Percentiles rank a stretch among this genome's conserved stretches.
phyloP scores from a whole-genome alignment of 2,888 invertebrate genomes.

The Meloe dianella region DNA sequence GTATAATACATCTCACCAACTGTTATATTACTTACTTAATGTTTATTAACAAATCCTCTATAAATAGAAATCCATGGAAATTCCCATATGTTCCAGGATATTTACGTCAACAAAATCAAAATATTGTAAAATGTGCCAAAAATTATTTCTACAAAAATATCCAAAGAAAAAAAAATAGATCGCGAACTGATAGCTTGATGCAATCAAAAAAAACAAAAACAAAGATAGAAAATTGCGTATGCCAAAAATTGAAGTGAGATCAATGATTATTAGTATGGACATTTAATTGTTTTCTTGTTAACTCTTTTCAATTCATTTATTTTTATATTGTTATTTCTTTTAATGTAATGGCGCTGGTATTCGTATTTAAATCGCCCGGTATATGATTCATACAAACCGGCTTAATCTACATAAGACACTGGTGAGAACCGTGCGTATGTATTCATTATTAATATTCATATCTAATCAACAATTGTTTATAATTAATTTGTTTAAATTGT shows the following conservation, averaged over 20 bases:
- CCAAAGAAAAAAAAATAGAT: neutral
- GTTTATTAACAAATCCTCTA: neutral
- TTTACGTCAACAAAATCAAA: neutral
- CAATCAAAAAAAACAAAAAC: neutral
- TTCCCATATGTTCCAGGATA: neutral
- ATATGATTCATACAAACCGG: neutral
- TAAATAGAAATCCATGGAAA: neutral
- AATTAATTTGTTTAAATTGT: neutral
- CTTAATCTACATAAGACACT: neutral
- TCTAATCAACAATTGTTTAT: neutral
- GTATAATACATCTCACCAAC: neutral
- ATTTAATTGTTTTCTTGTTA: neutral
- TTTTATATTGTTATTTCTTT: neutral
- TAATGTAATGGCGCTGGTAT: neutral
- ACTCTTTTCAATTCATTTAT: neutral
- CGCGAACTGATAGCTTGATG: neutral
- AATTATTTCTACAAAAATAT: neutral
- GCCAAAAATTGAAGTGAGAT: neutral
- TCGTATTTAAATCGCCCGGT: neutral
- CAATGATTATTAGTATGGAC: neutral
- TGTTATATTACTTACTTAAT: neutral
- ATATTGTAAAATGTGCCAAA: neutral
- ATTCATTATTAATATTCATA: neutral
- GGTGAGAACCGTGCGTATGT: neutral
- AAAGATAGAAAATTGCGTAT: neutral